phyloP scores from a whole-genome alignment of 2,113 vertebrate genomes.

The Bufo bufo region DNA sequence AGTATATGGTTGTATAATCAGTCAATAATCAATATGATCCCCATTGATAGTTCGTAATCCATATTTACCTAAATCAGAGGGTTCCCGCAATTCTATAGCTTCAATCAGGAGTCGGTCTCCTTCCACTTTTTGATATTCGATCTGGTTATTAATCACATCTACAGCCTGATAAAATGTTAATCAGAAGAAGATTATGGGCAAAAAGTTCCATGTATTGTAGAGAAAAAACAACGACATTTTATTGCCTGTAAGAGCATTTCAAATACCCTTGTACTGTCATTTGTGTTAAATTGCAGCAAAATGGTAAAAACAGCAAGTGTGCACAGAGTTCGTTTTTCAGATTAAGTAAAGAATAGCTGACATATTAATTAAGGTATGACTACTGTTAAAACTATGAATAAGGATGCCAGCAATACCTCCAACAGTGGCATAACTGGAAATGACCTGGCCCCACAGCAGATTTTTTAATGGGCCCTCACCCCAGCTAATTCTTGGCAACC shows the following conservation, averaged over 20 bases:
- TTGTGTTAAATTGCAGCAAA: too few relatives aligned
- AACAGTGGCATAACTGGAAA: too few relatives aligned
- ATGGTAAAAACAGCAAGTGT: too few relatives aligned
- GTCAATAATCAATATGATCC: background rate
- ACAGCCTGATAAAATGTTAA: constrained; percentile 73
- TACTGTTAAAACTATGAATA: background rate
- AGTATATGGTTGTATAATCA: too few relatives aligned
- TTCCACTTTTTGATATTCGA: constrained; percentile 77
- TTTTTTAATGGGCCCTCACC: too few relatives aligned
- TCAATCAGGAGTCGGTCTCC: constrained; percentile 78
- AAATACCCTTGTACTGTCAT: too few relatives aligned
- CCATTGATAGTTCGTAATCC: background rate
- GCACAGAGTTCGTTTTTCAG: too few relatives aligned
- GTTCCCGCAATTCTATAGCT: constrained; percentile 74
- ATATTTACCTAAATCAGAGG: constrained; percentile 75
- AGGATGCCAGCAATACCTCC: background rate
- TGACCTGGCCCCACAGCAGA: too few relatives aligned
- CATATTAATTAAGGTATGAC: background rate
- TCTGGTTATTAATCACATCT: constrained; percentile 80
- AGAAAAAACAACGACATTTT: background rate
- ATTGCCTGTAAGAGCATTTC: too few relatives aligned
- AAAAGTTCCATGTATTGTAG: background rate
- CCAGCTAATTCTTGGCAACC: too few relatives aligned
- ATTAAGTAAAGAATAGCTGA: too few relatives aligned
- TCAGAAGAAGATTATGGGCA: background rate